Conservation (phyloP, 1,140 invertebrate genomes). For the Callitettix versicolor region DNA sequence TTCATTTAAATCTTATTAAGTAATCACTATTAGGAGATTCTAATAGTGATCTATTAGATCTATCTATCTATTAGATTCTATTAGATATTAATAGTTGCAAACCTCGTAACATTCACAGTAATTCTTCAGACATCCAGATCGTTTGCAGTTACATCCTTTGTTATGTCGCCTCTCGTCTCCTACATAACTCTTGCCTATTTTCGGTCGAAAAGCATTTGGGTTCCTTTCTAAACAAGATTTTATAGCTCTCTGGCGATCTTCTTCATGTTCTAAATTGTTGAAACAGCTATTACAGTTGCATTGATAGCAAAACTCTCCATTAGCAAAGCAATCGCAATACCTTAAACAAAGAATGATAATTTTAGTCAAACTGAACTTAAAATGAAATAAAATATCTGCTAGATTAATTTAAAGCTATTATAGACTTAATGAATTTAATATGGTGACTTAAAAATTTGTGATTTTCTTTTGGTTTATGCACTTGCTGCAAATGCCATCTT, state of each 20-base stretch:
- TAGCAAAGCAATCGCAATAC: conserved; percentile 99
- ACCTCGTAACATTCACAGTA: conserved; percentile 99
- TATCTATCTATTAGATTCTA: too few relatives aligned
- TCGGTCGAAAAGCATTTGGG: conserved; percentile 91
- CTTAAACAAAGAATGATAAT: conserved; percentile 38
- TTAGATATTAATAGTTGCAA: too few relatives aligned
- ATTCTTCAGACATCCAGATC: conserved; percentile 97
- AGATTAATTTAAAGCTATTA: too few relatives aligned
- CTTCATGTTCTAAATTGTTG: conserved; percentile 94
- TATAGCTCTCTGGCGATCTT: conserved; percentile 86
- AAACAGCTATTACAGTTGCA: conserved; percentile 98
- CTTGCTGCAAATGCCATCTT: too few relatives aligned
- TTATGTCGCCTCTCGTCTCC: conserved; percentile 74
- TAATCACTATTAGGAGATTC: too few relatives aligned
- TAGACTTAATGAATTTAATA: too few relatives aligned
- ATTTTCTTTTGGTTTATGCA: too few relatives aligned
- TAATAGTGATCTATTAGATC: too few relatives aligned
- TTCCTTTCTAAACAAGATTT: conserved; percentile 88
- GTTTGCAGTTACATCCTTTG: conserved; percentile 98
- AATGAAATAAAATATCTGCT: too few relatives aligned
- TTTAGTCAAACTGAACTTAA: too few relatives aligned
- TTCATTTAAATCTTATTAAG: too few relatives aligned
- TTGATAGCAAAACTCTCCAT: conserved; percentile 96
- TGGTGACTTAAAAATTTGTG: too few relatives aligned
- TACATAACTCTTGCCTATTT: conserved; percentile 80